Evolutionary conservation across 2,113 vertebrate genomes (phyloP).

Genomic region (Oryctolagus cuniculus): DNA sequence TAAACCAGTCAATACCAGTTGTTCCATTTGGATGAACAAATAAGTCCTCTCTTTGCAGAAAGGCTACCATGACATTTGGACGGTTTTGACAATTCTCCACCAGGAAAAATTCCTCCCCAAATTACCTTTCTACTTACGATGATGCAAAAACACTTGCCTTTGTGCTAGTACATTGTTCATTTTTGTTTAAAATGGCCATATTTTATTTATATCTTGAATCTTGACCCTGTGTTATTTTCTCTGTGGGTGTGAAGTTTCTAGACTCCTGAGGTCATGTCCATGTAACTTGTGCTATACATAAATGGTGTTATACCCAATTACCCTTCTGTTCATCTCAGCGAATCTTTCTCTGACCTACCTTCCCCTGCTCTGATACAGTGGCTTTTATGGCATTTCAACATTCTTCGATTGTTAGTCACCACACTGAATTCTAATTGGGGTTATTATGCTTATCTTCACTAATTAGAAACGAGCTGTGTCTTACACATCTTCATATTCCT

Average conservation of each 20-base stretch:
- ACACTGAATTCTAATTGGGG: not conserved
- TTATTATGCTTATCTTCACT: not conserved
- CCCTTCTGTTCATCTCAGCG: not conserved
- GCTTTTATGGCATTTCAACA: not conserved
- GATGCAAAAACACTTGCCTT: not conserved
- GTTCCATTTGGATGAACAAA: not conserved
- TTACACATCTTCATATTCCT: not conserved
- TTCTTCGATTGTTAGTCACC: not conserved
- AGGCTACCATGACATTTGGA: not conserved
- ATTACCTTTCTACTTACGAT: not conserved
- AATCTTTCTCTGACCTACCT: not conserved
- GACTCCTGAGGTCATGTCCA: not conserved
- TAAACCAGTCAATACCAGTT: not conserved
- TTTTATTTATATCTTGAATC: not conserved
- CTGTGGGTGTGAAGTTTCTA: not conserved
- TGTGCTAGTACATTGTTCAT: not conserved
- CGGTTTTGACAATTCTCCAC: not conserved
- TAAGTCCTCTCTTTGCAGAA: not conserved
- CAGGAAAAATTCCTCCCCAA: not conserved
- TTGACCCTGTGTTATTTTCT: not conserved
- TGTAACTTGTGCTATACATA: not conserved
- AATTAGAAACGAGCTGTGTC: not conserved
- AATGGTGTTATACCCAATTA: not conserved
- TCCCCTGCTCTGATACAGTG: not conserved
- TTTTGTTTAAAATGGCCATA: constrained; percentile 32